Percentiles rank a stretch among this genome's conserved stretches.
These are phyloP conservation scores for Agelaius tricolor DNA, from an alignment of 2,113 vertebrate species.

Conservation along the genomic window DNA sequence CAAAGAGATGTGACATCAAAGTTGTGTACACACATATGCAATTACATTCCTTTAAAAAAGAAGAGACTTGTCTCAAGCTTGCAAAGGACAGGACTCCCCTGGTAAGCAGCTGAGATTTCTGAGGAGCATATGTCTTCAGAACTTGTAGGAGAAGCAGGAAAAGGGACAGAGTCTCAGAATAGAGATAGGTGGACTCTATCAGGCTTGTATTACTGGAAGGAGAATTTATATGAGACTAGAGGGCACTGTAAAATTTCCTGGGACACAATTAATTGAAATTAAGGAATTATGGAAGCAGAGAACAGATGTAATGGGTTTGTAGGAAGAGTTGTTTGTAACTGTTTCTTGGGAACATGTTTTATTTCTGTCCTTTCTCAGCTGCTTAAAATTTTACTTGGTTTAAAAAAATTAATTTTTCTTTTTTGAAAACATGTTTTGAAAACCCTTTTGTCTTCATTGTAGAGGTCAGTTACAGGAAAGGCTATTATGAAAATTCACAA, in stretches of 20 bases:
- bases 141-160: background rate
- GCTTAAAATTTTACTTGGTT: background rate
- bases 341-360: background rate
- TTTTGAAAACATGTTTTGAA: background rate
- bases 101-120: background rate
- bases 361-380: background rate
- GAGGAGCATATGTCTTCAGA: background rate
- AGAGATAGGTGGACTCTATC: background rate
- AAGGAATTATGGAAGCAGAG: background rate
- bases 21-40: background rate
- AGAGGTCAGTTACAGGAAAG: background rate
- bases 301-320: background rate
- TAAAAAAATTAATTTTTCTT: background rate
- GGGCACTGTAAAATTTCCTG: background rate
- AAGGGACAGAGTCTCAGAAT: background rate
- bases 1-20: background rate
- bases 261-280: background rate
- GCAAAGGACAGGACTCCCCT: background rate
- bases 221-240: background rate
- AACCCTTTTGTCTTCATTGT: background rate
- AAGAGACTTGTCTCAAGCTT: background rate
- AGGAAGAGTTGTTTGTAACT: background rate
- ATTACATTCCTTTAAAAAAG: background rate
- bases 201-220: background rate
- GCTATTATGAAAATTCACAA: background rate